Evolutionary conservation across 2,797 vertebrate genomes (phyloP).

Genomic region (Enteromius unitaeniatus): DNA sequence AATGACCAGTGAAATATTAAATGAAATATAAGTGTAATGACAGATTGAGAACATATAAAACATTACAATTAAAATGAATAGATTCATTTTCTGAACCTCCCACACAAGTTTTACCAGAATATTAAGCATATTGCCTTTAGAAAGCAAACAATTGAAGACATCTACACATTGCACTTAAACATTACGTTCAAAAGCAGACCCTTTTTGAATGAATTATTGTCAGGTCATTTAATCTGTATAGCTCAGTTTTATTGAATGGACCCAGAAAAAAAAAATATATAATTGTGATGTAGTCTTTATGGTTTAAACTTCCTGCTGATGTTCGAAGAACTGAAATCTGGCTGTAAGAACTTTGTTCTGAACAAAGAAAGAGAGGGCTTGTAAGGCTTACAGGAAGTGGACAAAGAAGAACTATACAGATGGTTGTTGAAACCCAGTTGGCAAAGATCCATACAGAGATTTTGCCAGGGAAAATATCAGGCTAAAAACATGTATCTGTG

Average conservation of each 20-base stretch:
- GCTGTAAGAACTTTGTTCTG: constrained; percentile 21
- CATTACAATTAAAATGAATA: neutral
- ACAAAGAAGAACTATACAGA: constrained; percentile 54
- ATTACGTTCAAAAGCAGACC: neutral
- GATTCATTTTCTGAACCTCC: neutral
- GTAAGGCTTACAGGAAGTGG: constrained; percentile 33
- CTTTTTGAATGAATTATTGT: neutral
- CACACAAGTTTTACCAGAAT: neutral
- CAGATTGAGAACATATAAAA: neutral
- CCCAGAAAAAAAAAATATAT: neutral
- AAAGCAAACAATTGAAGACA: neutral
- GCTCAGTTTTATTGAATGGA: neutral
- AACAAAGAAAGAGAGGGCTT: constrained; percentile 27
- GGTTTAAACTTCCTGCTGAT: constrained; percentile 25
- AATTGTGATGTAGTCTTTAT: neutral
- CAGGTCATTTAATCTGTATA: neutral
- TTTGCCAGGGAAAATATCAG: constrained; percentile 43
- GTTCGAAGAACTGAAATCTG: constrained; percentile 14
- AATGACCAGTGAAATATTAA: neutral
- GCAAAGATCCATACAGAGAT: constrained; percentile 49
- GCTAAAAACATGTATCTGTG: constrained; percentile 22
- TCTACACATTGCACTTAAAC: neutral
- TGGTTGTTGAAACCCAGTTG: constrained; percentile 54
- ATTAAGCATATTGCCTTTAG: neutral
- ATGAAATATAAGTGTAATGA: neutral